Conservation (phyloP, 2,113 vertebrate genomes). For the Cyphomyrus plagiostoma region DNA sequence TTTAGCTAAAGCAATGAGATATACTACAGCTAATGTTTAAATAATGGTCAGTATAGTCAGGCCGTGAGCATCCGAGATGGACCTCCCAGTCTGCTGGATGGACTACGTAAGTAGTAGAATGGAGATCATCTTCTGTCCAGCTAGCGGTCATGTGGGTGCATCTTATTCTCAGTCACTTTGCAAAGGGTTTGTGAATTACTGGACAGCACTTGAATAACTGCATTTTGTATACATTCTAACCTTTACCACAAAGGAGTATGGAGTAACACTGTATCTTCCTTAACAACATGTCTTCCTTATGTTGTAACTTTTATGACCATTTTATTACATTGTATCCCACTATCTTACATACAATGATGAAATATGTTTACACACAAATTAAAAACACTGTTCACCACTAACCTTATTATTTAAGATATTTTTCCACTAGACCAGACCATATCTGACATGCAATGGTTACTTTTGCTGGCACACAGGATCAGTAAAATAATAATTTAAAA, state of each 20-base stretch:
- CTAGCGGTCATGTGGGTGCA: not conserved
- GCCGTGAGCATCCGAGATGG: not conserved
- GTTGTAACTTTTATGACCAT: not conserved
- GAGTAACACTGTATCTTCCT: not conserved
- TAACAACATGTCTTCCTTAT: not conserved
- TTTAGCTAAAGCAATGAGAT: not conserved
- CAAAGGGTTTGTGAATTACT: not conserved
- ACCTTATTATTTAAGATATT: not conserved
- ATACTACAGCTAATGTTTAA: not conserved
- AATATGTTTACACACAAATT: not conserved
- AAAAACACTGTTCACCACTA: not conserved
- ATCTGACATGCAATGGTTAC: not conserved
- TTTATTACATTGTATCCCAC: not conserved
- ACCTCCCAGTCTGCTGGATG: not conserved
- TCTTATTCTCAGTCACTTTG: not conserved
- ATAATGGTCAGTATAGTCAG: not conserved
- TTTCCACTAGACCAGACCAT: not conserved
- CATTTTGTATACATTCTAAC: not conserved
- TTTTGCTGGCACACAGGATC: not conserved
- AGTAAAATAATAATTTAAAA: not conserved
- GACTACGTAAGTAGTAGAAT: not conserved
- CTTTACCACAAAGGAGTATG: not conserved
- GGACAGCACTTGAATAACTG: not conserved
- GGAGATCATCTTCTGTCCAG: not conserved
- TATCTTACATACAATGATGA: not conserved